Conservation (phyloP, 2,797 vertebrate species). For the Atherinosoma microstoma region DNA sequence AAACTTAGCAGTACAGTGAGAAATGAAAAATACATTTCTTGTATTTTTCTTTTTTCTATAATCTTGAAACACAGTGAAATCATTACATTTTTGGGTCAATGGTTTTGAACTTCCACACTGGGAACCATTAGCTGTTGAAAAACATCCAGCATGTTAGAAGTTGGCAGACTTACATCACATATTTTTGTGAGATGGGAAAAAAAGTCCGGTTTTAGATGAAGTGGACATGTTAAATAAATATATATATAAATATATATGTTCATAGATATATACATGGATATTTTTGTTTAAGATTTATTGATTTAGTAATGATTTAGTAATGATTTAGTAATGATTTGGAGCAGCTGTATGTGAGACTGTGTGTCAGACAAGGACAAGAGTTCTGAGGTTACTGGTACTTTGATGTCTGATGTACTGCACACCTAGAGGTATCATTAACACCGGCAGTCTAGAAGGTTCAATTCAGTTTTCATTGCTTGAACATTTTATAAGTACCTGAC, state of each 20-base stretch:
- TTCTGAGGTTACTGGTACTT: slow-evolving; percentile 26
- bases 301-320: not conserved
- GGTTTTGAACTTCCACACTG: slow-evolving; percentile 3
- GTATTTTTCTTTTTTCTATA: not conserved
- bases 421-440: slow-evolving; percentile 67
- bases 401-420: slow-evolving; percentile 48
- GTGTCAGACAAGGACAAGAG: slow-evolving; percentile 26
- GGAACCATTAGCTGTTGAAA: slow-evolving; percentile 4
- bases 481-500: slow-evolving; percentile 57
- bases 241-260: too few species aligned
- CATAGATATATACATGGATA: too few species aligned
- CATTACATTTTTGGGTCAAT: not conserved
- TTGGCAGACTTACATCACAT: not conserved
- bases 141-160: not conserved
- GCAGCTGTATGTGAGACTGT: not conserved
- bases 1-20: slow-evolving; percentile 5
- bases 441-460: slow-evolving; percentile 43
- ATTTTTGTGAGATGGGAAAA: not conserved
- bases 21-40: slow-evolving; percentile 12
- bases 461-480: slow-evolving; percentile 61
- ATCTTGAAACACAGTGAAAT: slow-evolving; percentile 19
- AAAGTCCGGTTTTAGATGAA: not conserved
- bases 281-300: slow-evolving; percentile 10
- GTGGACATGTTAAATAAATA: not conserved
- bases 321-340: not conserved